These are phyloP conservation scores for Sebastes iracundus DNA, from an alignment of 2,797 vertebrate species.

Conservation along the genomic window DNA sequence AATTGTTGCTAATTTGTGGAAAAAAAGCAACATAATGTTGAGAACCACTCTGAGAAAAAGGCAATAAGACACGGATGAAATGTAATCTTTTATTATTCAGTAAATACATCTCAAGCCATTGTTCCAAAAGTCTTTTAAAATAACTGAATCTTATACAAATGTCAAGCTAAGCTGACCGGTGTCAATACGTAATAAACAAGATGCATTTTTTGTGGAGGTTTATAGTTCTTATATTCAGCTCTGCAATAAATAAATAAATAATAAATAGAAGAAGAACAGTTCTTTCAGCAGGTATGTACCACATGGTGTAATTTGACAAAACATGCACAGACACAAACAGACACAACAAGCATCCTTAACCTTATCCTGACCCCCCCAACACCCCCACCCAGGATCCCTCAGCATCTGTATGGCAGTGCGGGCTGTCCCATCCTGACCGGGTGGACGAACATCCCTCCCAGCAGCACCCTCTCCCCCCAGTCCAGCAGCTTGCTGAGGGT, in stretches of 20 bases:
- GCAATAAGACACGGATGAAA: neutral
- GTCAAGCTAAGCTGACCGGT: neutral
- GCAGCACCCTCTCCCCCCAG: constrained; percentile 82
- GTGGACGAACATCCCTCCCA: constrained; percentile 73
- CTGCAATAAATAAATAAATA: constrained; percentile 46
- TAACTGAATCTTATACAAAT: constrained; percentile 2
- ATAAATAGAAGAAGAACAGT: constrained; percentile 33
- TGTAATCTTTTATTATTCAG: constrained; percentile 40
- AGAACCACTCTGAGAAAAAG: neutral
- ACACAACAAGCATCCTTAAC: neutral
- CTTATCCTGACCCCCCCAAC: no score
- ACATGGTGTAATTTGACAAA: constrained; percentile 28
- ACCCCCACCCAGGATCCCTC: constrained; percentile 11
- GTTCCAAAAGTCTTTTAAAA: constrained; percentile 20
- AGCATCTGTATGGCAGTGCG: constrained; percentile 77
- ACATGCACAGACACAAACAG: constrained; percentile 45
- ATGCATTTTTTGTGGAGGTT: constrained; percentile 35
- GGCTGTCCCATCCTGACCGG: constrained; percentile 80
- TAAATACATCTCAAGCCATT: constrained; percentile 22
- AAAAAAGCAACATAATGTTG: neutral
- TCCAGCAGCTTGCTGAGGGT: constrained; percentile 81
- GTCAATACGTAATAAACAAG: constrained; percentile 41
- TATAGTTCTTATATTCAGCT: constrained; percentile 19
- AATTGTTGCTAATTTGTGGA: neutral
- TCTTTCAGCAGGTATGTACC: constrained; percentile 10